These are phyloP conservation scores for Alca torda DNA, from an alignment of 2,797 vertebrate genomes.

Conservation along the genomic window DNA sequence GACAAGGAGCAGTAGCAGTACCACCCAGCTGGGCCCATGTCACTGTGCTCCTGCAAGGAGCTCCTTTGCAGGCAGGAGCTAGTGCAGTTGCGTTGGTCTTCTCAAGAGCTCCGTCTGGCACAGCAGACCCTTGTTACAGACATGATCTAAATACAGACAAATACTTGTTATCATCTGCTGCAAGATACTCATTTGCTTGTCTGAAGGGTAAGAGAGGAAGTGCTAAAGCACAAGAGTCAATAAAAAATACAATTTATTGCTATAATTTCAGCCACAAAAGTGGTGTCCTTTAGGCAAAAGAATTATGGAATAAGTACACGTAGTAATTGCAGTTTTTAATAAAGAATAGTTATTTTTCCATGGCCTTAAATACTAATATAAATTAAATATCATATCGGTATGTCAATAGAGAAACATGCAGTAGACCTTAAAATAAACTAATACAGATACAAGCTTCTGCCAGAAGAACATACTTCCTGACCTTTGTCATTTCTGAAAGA, in stretches of 20 bases:
- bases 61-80: neutral
- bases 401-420: neutral
- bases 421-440: neutral
- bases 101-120: neutral
- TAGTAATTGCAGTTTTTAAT: neutral
- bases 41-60: neutral
- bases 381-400: neutral
- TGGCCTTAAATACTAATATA: neutral
- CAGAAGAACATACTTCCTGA: neutral
- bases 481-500: neutral
- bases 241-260: slow-evolving; percentile 13
- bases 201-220: neutral
- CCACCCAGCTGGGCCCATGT: neutral
- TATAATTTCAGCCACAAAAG: neutral
- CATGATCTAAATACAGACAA: neutral
- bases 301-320: neutral
- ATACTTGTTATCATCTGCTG: neutral
- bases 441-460: neutral
- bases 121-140: neutral
- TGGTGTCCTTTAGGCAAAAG: neutral
- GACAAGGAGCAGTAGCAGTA: neutral
- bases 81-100: neutral
- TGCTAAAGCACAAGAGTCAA: neutral
- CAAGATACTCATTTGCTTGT: neutral
- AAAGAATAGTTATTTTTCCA: neutral